phyloP scores from a whole-genome alignment of 2,113 vertebrate species.

The Nanorana parkeri region DNA sequence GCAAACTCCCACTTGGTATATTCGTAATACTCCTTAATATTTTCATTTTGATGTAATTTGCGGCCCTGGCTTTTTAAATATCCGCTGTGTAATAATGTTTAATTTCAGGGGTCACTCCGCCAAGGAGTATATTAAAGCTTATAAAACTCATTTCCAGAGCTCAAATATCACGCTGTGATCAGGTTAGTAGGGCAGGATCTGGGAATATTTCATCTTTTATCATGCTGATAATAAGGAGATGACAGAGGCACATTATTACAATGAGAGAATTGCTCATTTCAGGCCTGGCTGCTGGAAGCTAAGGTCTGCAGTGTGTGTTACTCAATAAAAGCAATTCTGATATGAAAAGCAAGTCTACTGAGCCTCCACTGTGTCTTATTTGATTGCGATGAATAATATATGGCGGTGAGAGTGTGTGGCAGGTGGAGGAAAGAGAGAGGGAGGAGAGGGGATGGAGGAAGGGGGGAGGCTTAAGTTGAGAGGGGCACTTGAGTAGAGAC shows the following conservation, averaged over 20 bases:
- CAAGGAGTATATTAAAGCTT: slow-evolving; percentile 99
- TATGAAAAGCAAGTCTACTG: slow-evolving; percentile 96
- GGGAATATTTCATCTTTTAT: slow-evolving; percentile 99
- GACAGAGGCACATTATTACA: slow-evolving; percentile 99
- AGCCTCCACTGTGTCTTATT: slow-evolving; percentile 92
- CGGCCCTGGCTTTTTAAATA: slow-evolving; percentile 99
- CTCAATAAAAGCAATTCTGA: slow-evolving; percentile 98
- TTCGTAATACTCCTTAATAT: slow-evolving; percentile 99
- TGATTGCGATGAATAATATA: slow-evolving; percentile 99
- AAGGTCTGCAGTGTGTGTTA: slow-evolving; percentile 82
- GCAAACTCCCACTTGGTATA: slow-evolving; percentile 91
- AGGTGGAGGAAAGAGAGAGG: slow-evolving; percentile 63
- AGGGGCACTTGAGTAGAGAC: slow-evolving; percentile 75
- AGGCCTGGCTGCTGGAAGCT: slow-evolving; percentile 91
- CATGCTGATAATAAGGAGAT: slow-evolving; percentile 99
- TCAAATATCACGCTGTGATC: slow-evolving; percentile 99
- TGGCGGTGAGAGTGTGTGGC: slow-evolving; percentile 71
- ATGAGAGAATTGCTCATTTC: slow-evolving; percentile 99
- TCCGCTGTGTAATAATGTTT: slow-evolving; percentile 99
- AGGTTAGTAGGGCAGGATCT: slow-evolving; percentile 99
- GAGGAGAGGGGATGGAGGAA: slow-evolving; percentile 65
- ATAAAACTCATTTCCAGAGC: slow-evolving; percentile 99
- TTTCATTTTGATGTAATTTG: slow-evolving; percentile 99
- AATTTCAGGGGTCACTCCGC: slow-evolving; percentile 99
- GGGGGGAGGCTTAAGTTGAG: slow-evolving; percentile 75